Conservation (phyloP, 2,797 vertebrate genomes). For the Hephaestus fuliginosus region DNA sequence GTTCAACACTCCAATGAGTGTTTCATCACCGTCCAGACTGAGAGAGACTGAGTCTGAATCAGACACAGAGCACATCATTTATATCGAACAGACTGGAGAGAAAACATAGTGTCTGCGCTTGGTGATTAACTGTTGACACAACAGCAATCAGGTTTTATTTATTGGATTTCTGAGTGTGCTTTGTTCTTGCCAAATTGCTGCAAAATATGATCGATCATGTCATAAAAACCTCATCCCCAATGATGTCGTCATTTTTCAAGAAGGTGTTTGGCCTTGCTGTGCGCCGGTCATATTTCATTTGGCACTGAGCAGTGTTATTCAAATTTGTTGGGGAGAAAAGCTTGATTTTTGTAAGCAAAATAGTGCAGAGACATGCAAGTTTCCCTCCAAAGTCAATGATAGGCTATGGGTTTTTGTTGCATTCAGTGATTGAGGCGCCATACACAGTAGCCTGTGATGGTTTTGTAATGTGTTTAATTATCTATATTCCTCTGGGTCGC, state of each 20-base stretch:
- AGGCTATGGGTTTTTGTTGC: constrained; percentile 27
- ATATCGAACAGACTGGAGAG: constrained; percentile 46
- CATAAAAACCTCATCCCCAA: constrained; percentile 64
- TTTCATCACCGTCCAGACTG: constrained; percentile 65
- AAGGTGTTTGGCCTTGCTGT: constrained; percentile 66
- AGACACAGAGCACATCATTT: constrained; percentile 58
- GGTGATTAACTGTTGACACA: constrained; percentile 75
- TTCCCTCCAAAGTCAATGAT: constrained; percentile 51
- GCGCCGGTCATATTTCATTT: constrained; percentile 57
- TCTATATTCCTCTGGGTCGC: constrained; percentile 45
- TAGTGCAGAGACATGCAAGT: constrained; percentile 28
- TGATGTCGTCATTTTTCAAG: constrained; percentile 61
- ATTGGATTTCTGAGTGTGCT: constrained; percentile 53
- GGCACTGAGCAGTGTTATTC: constrained; percentile 47
- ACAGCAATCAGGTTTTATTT: constrained; percentile 73
- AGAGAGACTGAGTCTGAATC: constrained; percentile 36
- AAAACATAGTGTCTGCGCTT: constrained; percentile 60
- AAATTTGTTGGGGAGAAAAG: constrained; percentile 33
- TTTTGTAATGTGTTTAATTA: constrained; percentile 65
- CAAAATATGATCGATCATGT: constrained; percentile 62
- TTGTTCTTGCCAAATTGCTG: constrained; percentile 58
- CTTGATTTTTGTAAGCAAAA: constrained; percentile 37
- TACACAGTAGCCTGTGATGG: constrained; percentile 49
- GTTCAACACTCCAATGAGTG: constrained; percentile 29
- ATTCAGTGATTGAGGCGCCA: constrained; percentile 28